Evolutionary conservation across 2,888 invertebrate genomes (phyloP).

Genomic region (Celastrina argiolus): DNA sequence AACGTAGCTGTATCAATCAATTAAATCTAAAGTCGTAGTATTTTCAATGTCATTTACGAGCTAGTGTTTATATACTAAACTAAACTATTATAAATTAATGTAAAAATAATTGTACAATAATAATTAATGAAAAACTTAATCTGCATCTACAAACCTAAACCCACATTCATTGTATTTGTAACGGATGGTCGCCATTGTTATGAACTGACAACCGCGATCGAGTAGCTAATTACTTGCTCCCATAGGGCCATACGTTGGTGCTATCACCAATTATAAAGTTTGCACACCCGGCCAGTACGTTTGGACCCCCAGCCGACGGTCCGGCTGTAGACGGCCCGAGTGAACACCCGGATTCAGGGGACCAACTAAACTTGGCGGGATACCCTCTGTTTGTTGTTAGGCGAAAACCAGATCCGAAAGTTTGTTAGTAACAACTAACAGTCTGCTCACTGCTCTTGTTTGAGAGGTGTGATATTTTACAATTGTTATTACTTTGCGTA

Average conservation of each 20-base stretch:
- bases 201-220: constrained; percentile 45
- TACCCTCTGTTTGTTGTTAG: constrained; percentile 57
- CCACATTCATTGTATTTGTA: constrained; percentile 26
- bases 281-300: constrained; percentile 45
- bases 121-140: background rate
- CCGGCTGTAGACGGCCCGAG: constrained; percentile 22
- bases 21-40: no score
- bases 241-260: constrained; percentile 56
- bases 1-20: no score
- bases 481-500: constrained; percentile 34
- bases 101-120: no score
- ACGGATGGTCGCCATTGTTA: constrained; percentile 37
- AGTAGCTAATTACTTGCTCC: constrained; percentile 61
- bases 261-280: constrained; percentile 74
- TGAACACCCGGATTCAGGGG: constrained; percentile 25
- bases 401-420: constrained; percentile 64
- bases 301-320: constrained; percentile 36
- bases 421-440: constrained; percentile 60
- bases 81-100: no score
- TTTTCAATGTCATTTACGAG: no score
- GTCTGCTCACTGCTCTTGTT: constrained; percentile 46
- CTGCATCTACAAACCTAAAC: background rate
- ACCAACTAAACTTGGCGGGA: constrained; percentile 35
- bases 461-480: constrained; percentile 46
- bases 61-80: no score